A percentile compares a stretch with the other conserved stretches of the same genome.
Conservation (phyloP, 2,113 vertebrate genomes). For the Lanius ludovicianus region DNA sequence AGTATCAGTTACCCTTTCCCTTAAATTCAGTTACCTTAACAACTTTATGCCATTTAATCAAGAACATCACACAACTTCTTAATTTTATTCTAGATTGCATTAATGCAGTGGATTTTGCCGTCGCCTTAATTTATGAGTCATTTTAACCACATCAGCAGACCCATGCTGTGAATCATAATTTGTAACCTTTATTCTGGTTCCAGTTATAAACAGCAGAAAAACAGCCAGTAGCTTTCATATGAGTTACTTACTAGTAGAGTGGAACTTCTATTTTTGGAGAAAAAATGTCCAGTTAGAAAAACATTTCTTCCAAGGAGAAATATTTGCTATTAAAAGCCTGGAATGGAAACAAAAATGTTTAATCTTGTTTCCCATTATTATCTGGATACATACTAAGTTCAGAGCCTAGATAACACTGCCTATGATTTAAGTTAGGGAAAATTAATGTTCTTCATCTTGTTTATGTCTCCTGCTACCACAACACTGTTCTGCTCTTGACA, state of each 20-base stretch:
- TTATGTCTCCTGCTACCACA: conserved; percentile 64
- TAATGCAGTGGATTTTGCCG: background rate
- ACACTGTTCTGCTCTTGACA: conserved; percentile 54
- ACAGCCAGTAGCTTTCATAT: background rate
- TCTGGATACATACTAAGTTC: conserved; percentile 19
- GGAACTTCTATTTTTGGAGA: background rate
- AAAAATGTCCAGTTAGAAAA: background rate
- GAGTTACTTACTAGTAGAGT: background rate
- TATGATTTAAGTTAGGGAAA: conserved; percentile 9
- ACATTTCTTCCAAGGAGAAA: background rate
- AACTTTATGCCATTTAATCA: background rate
- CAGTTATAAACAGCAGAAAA: background rate
- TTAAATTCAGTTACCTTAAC: background rate
- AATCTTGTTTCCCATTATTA: conserved; percentile 17
- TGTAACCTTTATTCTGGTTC: background rate
- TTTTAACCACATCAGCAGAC: background rate
- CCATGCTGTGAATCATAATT: background rate
- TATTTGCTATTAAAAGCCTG: conserved; percentile 4
- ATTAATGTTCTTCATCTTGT: conserved; percentile 61
- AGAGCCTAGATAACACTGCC: conserved; percentile 18
- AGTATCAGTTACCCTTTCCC: background rate
- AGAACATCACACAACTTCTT: background rate
- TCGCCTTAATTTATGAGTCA: background rate
- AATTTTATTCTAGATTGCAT: background rate
- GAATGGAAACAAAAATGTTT: conserved; percentile 54